These are phyloP conservation scores for Falco punctatus DNA, from an alignment of 2,113 vertebrate species.

Conservation along the genomic window DNA sequence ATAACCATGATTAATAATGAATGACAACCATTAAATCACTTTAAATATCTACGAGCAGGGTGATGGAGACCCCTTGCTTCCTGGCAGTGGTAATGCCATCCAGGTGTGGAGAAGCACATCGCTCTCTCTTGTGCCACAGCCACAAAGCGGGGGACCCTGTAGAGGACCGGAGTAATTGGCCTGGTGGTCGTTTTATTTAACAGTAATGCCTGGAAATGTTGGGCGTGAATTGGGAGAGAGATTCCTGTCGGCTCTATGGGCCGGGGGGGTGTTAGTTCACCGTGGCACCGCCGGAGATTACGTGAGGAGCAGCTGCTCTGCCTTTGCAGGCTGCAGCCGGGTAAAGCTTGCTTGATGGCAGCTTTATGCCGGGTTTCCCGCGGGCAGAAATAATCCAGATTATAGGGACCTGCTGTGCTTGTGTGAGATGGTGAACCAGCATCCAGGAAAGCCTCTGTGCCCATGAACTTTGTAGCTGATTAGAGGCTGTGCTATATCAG, in stretches of 20 bases:
- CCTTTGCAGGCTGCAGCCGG: background rate
- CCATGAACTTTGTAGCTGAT: background rate
- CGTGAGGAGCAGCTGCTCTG: background rate
- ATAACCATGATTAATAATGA: slow-evolving; percentile 71
- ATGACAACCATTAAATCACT: slow-evolving; percentile 66
- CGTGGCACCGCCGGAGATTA: fast-evolving
- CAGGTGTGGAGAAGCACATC: background rate
- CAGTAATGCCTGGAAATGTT: background rate
- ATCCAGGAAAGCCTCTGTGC: background rate
- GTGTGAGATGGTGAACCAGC: background rate
- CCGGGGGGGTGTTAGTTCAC: background rate
- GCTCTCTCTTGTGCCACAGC: background rate
- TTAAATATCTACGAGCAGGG: slow-evolving; percentile 46
- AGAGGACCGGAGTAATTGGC: background rate
- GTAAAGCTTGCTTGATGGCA: background rate
- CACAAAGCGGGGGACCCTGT: background rate
- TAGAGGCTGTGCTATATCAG: fast-evolving
- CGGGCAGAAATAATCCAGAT: slow-evolving; percentile 35
- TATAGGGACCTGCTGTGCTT: background rate
- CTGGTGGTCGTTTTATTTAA: background rate
- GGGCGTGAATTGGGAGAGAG: background rate
- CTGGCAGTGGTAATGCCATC: background rate
- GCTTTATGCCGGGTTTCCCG: background rate
- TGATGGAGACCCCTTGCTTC: slow-evolving; percentile 40
- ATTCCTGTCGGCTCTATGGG: background rate